phyloP scores from a whole-genome alignment of 2,113 vertebrate species.

The Dolichotis patagonum region DNA sequence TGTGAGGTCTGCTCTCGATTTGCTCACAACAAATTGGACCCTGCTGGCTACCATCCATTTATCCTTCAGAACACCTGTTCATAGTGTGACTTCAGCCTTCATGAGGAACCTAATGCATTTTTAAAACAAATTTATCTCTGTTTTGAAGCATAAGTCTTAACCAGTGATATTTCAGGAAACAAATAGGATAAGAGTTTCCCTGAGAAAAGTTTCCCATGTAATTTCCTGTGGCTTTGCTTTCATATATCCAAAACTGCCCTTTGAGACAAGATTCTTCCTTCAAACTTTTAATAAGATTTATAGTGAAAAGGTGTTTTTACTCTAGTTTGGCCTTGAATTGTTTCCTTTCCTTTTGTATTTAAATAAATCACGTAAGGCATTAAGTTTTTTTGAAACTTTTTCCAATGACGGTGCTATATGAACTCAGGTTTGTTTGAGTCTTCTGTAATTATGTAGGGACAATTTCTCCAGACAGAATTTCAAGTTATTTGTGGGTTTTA shows the following conservation, averaged over 20 bases:
- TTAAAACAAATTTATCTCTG: conserved; percentile 68
- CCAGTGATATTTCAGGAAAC: conserved; percentile 26
- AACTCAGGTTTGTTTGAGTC: not conserved
- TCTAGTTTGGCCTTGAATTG: conserved; percentile 32
- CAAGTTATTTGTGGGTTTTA: conserved; percentile 41
- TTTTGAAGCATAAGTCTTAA: conserved; percentile 47
- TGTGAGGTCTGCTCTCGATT: conserved; percentile 90
- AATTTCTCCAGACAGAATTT: conserved; percentile 38
- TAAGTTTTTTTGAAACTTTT: not conserved
- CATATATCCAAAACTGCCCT: conserved; percentile 45
- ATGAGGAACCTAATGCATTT: conserved; percentile 85
- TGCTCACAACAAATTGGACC: conserved; percentile 96
- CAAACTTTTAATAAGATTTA: not conserved
- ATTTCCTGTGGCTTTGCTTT: not conserved
- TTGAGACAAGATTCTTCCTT: not conserved
- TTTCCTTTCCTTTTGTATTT: not conserved
- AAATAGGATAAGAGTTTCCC: not conserved
- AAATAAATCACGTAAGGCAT: not conserved
- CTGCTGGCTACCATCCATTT: conserved; percentile 93
- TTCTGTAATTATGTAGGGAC: not conserved
- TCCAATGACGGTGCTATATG: not conserved
- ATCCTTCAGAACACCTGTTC: conserved; percentile 96
- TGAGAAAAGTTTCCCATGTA: not conserved
- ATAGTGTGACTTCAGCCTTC: conserved; percentile 94
- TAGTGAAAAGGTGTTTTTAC: not conserved